Evolutionary conservation across 2,113 vertebrate species (phyloP).

Genomic region (Camelus bactrianus): DNA sequence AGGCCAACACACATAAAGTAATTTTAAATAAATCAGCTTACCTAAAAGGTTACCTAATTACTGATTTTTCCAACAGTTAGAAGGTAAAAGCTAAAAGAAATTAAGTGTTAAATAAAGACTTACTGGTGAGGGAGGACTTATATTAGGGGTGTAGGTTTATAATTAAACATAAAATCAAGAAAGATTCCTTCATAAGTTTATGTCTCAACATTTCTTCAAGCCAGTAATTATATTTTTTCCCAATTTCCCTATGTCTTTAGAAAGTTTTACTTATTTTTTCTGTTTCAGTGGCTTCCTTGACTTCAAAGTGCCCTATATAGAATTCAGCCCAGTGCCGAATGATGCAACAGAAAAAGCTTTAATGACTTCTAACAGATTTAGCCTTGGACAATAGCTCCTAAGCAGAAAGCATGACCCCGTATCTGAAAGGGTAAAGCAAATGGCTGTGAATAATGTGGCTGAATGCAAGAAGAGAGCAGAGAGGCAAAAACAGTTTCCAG

Average conservation of each 20-base stretch:
- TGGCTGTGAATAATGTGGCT: slow-evolving; percentile 19
- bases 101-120: slow-evolving; percentile 1
- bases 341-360: not conserved
- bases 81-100: not conserved
- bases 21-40: not conserved
- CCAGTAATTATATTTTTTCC: not conserved
- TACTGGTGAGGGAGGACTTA: not conserved
- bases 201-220: not conserved
- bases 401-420: not conserved
- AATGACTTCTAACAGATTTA: slow-evolving; percentile 55
- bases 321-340: not conserved
- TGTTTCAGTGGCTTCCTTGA: not conserved
- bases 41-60: not conserved
- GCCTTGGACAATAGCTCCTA: not conserved
- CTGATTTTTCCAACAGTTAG: not conserved
- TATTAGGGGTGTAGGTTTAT: slow-evolving; percentile 8
- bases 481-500: not conserved
- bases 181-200: not conserved
- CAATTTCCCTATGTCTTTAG: not conserved
- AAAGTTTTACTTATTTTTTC: slow-evolving; percentile 39
- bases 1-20: not conserved
- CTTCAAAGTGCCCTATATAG: slow-evolving; percentile 6
- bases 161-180: not conserved
- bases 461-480: not conserved
- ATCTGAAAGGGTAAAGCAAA: slow-evolving; percentile 35